Evolutionary conservation across 2,888 invertebrate species (phyloP), one percentile per base, ranked within the genome.

Genomic region (Prosapia bicincta): DNA sequence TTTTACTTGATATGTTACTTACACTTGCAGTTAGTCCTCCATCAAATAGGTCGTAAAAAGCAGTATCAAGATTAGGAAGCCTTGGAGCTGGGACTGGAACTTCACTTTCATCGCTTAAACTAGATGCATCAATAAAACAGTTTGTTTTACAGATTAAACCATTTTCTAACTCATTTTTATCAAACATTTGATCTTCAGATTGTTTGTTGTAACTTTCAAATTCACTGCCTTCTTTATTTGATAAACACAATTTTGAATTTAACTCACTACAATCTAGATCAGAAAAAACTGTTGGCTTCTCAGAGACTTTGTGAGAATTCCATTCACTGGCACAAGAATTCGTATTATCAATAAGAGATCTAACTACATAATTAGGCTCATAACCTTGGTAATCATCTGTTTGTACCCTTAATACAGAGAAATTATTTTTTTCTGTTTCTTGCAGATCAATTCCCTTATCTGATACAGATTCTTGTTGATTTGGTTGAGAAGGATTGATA

Each of bases 71-170:
- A 20, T 54, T n/a, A 20, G 54, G 20, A 20, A 54, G 3, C 20
- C 54, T 54, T 54, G 32, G 38, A 70, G 10, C 9, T 70, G 43
- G 25, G 25, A 70, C 70, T n/a, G 73, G 66, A 0, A 79, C 69
- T 79, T 91, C 89, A 76, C 88, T 89, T 82, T 93, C 93, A 83
- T 93, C 93, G 25, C 89, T 88, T 78, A 94, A 85, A 82, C 90
- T 90, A 7, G 93, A 90, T 20, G 93, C 93, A 83, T 93, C 93
- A 79, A 94, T 94, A 81, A 93, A 94, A 83, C 91, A 94, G 77
- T 90, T 89, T 85, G 83, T 88, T 82, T 78, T 79, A 26, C 23
- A 54, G 20, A 54, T n/a, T 20, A 20, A n/a, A 20, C 54, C 20
- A 13, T 20, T 54, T 20, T 54, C 54, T 54, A 54, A 10, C 3